Evolutionary conservation across 1,140 invertebrate species (phyloP), one percentile per base, ranked within the genome.

Genomic region (Temnothorax longispinosus): DNA sequence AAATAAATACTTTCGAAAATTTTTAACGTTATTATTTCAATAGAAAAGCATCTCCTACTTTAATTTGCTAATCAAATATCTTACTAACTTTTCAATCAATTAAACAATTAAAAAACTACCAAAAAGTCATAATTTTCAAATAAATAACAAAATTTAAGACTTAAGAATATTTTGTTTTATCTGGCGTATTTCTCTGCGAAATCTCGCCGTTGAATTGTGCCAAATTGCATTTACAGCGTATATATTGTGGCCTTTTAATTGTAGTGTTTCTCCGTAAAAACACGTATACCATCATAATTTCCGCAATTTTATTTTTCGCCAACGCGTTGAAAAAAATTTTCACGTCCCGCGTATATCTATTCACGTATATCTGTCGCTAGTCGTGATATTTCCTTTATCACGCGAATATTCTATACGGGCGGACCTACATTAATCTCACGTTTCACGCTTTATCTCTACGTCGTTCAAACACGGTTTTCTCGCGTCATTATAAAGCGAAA

Each of bases 241-340:
- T 15, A 6, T 21, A 64, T 47, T 4, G 32, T 44, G 3, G 4
- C 2, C 52, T 11, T 27, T 80, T 21, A 80, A 47, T 67, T 38
- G 7, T 13, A 80, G n/a, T n/a, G n/a, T 27, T 38, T 67, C 1
- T 21, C 7, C 10, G 13, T 27, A 13, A 67, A 80, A 67, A 80
- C 2, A 80, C 2, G n/a, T 5, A 41, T 58, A 50, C 1, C 13
- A n/a, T 67, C 13, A 80, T 67, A 80, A 54, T 80, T 67, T 54
- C 32, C 13, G 32, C 67, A 80, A 80, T 80, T 80, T 80, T 52
- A 67, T 67, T 80, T 67, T 67, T 52, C n/a, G 2, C 41, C n/a
- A 38, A 35, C 10, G 11, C 13, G 38, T 44, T 47, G 13, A 44
- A 44, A 64, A 64, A 50, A 67, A 78, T 27, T 67, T 67, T 41